These are phyloP conservation scores for Cinclus cinclus DNA, from an alignment of 2,113 vertebrate genomes.

Conservation along the genomic window DNA sequence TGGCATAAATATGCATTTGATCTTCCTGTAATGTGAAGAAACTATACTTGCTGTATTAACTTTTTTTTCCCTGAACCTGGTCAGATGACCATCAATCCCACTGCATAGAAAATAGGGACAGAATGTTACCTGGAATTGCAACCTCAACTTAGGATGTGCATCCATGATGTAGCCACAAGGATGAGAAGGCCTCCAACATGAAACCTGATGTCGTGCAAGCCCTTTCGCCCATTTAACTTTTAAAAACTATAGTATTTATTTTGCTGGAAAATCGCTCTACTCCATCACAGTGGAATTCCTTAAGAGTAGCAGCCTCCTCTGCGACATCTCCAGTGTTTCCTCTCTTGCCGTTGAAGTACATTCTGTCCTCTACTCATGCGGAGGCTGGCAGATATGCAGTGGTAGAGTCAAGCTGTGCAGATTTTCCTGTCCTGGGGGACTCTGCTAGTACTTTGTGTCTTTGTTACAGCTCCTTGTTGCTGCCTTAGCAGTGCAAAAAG, in stretches of 20 bases:
- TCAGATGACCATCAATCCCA: background rate
- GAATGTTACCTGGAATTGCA: background rate
- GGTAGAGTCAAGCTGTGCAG: background rate
- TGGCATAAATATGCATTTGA: background rate
- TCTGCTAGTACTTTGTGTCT: background rate
- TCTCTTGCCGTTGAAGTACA: background rate
- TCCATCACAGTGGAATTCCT: background rate
- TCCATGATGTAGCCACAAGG: background rate
- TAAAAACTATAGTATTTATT: background rate
- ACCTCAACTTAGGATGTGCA: background rate
- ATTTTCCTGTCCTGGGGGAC: background rate
- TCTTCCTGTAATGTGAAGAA: background rate
- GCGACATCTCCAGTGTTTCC: fast-evolving
- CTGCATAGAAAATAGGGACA: background rate
- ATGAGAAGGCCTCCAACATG: background rate
- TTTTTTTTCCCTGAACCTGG: background rate
- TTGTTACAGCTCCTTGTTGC: background rate
- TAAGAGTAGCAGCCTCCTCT: background rate
- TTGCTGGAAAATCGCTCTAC: background rate
- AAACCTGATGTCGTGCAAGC: background rate
- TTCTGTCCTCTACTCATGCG: fast-evolving
- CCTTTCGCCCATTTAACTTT: background rate
- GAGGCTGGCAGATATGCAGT: background rate
- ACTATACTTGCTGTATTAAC: fast-evolving
- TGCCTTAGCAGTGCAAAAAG: slow-evolving; percentile 46